These are phyloP conservation scores for Choreutis nemorana DNA, from an alignment of 2,888 invertebrate species.

Conservation along the genomic window DNA sequence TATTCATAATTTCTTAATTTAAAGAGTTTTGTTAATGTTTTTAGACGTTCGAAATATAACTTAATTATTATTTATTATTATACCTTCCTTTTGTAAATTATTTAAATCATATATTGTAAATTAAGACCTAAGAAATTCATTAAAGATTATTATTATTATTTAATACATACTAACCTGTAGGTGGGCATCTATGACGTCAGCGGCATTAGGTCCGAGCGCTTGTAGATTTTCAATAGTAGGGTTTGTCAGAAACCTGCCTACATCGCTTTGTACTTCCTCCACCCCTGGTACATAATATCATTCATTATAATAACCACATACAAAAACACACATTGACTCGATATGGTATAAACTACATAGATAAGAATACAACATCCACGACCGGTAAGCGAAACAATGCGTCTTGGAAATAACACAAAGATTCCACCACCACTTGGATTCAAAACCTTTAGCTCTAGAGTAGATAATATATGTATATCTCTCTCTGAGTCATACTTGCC, in stretches of 20 bases:
- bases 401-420: too few species aligned
- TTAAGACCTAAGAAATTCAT: too few species aligned
- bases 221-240: constrained; percentile 32
- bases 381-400: too few species aligned
- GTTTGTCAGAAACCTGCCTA: constrained; percentile 31
- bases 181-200: constrained; percentile 39
- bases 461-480: too few species aligned
- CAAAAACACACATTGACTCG: not conserved
- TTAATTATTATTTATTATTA: not conserved
- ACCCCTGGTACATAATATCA: constrained; percentile 20
- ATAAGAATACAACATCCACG: too few species aligned
- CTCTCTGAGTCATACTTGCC: too few species aligned
- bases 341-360: not conserved
- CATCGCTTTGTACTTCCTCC: constrained; percentile 34
- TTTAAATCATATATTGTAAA: too few species aligned
- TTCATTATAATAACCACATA: not conserved
- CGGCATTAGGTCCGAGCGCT: constrained; percentile 27
- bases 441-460: too few species aligned
- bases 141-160: not conserved
- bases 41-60: not conserved
- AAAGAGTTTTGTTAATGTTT: not conserved
- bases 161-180: constrained; percentile 26
- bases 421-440: not conserved
- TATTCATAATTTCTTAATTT: too few species aligned
- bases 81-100: not conserved